Evolutionary conservation across 1,140 invertebrate genomes (phyloP), one percentile per base, ranked within the genome.

Genomic region (Elymnias hypermnestra): DNA sequence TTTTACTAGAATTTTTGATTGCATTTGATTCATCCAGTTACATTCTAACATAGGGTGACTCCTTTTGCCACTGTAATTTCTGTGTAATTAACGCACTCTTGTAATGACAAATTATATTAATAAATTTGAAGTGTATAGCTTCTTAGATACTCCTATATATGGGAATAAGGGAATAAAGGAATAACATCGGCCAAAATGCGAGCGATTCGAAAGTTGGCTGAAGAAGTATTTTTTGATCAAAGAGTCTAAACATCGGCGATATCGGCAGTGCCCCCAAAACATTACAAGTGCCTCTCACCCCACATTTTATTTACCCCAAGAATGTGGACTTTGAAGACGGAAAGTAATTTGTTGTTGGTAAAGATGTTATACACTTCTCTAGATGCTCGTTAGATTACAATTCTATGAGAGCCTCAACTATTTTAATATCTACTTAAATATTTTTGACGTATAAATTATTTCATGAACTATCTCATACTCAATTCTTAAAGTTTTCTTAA

Each of bases 281-380:
- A 41, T 63, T 62, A 46, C 57, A 37, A 44, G 46, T 44, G 54
- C 53, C 42, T 31, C 46, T 48, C 40, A 23, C 38, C 41, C 37
- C 29, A 71, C 59, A 67, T 70, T 75, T 74, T 72, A 70, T 74
- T 72, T 71, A 74, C 63, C 68, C 56, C 57, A 53, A 57, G 76
- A 76, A 81, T 81, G 65, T 73, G 35, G 57, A 64, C 72, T 77
- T 76, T 76, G 68, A 74, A 61, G 61, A 63, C 50, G 61, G 64
- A 71, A 77, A 75, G 67, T 73, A 72, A 78, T 72, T 60, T 63
- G 45, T 66, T 67, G 70, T 71, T 70, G 57, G 58, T 61, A 42
- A 52, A 71, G 47, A 70, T 59, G 45, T 35, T 49, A 56, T 14
- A 14, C 29, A 15, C 55, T 63, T 59, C 53, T 50, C 57, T 40